Evolutionary conservation across 2,797 vertebrate species (phyloP).

Genomic region (Sternarchorhynchus goeldii): DNA sequence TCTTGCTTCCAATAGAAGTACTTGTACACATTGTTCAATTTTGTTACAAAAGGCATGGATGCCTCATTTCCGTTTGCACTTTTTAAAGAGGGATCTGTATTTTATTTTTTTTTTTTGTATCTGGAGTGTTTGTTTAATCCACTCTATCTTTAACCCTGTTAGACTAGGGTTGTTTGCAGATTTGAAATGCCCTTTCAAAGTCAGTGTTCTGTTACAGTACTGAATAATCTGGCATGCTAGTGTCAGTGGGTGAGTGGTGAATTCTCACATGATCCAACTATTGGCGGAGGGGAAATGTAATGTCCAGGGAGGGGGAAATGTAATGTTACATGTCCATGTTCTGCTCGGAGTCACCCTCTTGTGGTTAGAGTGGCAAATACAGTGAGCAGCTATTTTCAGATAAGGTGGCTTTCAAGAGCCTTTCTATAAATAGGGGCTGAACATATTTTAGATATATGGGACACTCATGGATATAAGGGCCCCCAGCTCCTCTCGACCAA

Average conservation of each 20-base stretch:
- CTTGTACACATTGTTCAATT: not conserved
- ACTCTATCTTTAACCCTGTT: too few relatives aligned
- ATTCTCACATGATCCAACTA: not conserved
- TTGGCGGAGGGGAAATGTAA: not conserved
- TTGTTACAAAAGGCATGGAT: not conserved
- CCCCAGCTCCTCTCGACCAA: not conserved
- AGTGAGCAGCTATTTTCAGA: not conserved
- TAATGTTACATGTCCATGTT: not conserved
- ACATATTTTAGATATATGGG: conserved; percentile 9
- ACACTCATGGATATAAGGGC: not conserved
- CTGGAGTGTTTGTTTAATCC: too few relatives aligned
- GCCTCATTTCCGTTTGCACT: not conserved
- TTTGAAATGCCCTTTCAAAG: not conserved
- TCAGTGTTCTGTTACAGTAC: too few relatives aligned
- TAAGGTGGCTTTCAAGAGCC: not conserved
- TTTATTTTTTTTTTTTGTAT: not conserved
- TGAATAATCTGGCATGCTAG: not conserved
- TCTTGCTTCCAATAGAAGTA: not conserved
- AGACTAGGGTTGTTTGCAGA: not conserved
- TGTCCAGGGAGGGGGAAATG: not conserved
- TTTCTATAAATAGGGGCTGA: not conserved
- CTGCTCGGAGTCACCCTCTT: not conserved
- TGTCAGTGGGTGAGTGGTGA: not conserved
- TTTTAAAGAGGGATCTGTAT: not conserved
- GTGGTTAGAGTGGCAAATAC: conserved; percentile 1